Conservation (phyloP, 64 coral and sea anemone species). For the Trachythela sp. region DNA sequence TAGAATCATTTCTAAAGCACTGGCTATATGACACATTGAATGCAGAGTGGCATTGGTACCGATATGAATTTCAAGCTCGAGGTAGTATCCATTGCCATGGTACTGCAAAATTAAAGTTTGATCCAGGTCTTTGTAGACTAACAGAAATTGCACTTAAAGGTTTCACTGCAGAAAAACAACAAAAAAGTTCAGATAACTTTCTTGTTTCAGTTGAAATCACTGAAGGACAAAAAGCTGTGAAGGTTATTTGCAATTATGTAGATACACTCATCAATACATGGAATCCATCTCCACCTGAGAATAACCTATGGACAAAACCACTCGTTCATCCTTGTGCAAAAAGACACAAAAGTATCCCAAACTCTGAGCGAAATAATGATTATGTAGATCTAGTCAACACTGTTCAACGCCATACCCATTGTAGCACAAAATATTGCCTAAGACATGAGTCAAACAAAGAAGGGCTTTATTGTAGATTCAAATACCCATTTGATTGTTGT, state of each 20-base stretch:
- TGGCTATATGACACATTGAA: constrained; percentile 14
- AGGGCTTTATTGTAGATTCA: constrained; percentile 14
- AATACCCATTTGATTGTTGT: constrained; percentile 15
- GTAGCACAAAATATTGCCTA: constrained; percentile 11
- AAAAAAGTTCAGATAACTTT: background rate
- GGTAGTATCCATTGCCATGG: background rate
- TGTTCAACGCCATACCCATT: background rate
- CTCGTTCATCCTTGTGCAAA: too few relatives aligned
- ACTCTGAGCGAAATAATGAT: background rate
- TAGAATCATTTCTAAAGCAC: constrained; percentile 15
- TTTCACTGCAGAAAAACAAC: background rate
- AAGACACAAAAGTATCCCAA: too few relatives aligned
- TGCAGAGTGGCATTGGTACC: constrained; percentile 2
- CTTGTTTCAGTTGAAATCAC: constrained; percentile 4
- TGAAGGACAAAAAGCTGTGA: constrained; percentile 7
- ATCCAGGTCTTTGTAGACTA: background rate
- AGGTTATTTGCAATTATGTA: constrained; percentile 11
- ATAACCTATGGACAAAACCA: background rate
- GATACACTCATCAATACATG: constrained; percentile 7
- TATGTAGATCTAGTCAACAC: background rate
- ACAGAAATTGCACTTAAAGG: background rate
- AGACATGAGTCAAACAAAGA: background rate
- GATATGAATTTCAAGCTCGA: constrained; percentile 18
- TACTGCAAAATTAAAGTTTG: background rate
- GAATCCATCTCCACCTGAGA: constrained; percentile 12